Conservation (phyloP, 1,140 invertebrate genomes). For the Drosophila nigrodunni region DNA sequence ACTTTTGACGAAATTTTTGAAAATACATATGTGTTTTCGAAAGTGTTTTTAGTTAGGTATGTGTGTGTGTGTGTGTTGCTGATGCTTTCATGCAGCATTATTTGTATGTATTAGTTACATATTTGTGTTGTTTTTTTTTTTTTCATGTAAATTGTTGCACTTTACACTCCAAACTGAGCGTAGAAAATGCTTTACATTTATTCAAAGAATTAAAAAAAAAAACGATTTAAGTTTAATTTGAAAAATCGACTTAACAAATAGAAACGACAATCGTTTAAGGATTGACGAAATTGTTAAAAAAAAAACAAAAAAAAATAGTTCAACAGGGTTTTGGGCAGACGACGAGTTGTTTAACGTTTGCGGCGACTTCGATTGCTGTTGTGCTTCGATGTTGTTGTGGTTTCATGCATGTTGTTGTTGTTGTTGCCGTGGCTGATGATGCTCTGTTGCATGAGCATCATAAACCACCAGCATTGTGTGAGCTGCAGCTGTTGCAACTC, state of each 20-base stretch:
- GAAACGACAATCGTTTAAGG: conserved; percentile 34
- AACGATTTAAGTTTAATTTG: conserved; percentile 50
- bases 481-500: conserved; percentile 58
- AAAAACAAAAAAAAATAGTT: conserved; percentile 24
- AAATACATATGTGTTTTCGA: conserved; percentile 25
- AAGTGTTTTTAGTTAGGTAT: conserved; percentile 30
- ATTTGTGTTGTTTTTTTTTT: conserved; percentile 19
- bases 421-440: conserved; percentile 62
- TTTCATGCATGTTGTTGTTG: conserved; percentile 25
- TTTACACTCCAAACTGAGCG: conserved; percentile 67
- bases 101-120: conserved; percentile 34
- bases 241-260: conserved; percentile 23
- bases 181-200: conserved; percentile 72
- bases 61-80: conserved; percentile 17
- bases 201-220: conserved; percentile 54
- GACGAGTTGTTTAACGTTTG: conserved; percentile 37
- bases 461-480: conserved; percentile 81
- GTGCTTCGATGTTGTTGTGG: conserved; percentile 14
- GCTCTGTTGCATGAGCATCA: conserved; percentile 80
- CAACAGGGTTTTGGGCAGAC: conserved; percentile 9
- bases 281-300: conserved; percentile 36
- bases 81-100: conserved; percentile 24
- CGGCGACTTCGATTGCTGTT: conserved; percentile 42
- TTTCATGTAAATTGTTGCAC: conserved; percentile 38
- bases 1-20: conserved; percentile 30